These are phyloP conservation scores for Bergia puertoricense DNA, from an alignment of 92 coral and sea anemone species.

Conservation along the genomic window DNA sequence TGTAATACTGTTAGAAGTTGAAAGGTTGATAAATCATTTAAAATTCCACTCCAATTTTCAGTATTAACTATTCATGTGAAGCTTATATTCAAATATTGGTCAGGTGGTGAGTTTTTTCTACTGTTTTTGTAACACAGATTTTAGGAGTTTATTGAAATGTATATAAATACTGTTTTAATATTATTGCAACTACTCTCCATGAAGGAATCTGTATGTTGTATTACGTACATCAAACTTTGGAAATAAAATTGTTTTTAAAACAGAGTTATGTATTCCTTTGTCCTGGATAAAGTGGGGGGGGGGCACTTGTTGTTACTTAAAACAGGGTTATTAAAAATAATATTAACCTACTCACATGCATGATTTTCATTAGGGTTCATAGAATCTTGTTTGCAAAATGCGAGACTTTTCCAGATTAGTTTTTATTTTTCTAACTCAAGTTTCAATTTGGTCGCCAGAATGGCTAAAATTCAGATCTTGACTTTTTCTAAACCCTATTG, in stretches of 20 bases:
- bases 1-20: not conserved
- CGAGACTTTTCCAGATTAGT: too few species aligned
- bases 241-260: not conserved
- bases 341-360: too few species aligned
- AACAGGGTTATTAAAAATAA: too few species aligned
- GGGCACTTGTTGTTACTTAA: too few species aligned
- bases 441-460: too few species aligned
- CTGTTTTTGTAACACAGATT: not conserved
- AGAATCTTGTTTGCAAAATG: too few species aligned
- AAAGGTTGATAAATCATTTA: not conserved
- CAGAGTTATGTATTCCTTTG: not conserved
- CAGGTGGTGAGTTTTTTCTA: not conserved
- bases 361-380: too few species aligned
- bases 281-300: not conserved
- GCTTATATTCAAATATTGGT: not conserved
- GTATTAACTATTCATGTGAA: not conserved
- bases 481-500: too few species aligned
- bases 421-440: too few species aligned
- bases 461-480: too few species aligned
- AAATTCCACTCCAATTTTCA: not conserved
- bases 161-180: not conserved
- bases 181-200: conserved; percentile 11
- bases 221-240: conserved; percentile 1
- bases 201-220: conserved; percentile 34
- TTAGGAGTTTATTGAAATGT: not conserved